Base-by-base conservation (phyloP, 2,888 invertebrate genomes). In the Catocala fraxini region DNA sequence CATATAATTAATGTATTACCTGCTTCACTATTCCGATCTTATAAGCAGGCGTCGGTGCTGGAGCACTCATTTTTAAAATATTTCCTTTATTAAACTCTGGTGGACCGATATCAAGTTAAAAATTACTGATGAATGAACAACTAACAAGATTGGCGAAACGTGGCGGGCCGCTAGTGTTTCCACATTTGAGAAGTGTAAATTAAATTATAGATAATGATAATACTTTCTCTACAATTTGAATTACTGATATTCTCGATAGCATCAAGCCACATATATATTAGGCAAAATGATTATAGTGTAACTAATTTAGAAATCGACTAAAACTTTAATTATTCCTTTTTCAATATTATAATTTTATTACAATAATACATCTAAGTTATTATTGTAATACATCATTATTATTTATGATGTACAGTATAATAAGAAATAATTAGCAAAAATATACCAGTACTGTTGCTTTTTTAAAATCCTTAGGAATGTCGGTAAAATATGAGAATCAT, bases 1-100 rank as follows among this genome's bases (percentile, higher is more conserved):
- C 63, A 74, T 74, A 61, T 56, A 75, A 52, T 80, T 83, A 68
- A 80, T 86, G 77, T 81, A 84, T 90, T 93, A 93, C 93, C 92
- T 93, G 93, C 82, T 93, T 93, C 33, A 92, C 93, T 77, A 93
- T 91, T 70, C 93, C 93, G 56, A 87, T 85, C 88, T 91, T 93
- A 66, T 91, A 93, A 57, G 84, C 83, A 73, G 90, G 88, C 58
- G 85, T 73, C 62, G 89, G 89, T 85, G 89, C 84, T 73, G 89
- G 85, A 84, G 88, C 89, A 91, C 89, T 92, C 93, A 93, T 93
- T 88, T 88, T 92, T 80, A 68, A 73, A 71, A 72, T 72, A 76
- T 81, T 77, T 71, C 73, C 70, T 75, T 73, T 78, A 70, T 70
- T 73, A 70, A 78, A 82, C 80, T 84, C 83, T 81, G 83, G 70